Evolutionary conservation across 1,140 invertebrate genomes (phyloP), one percentile per base, ranked within the genome.

Genomic region (Hormaphis cornu): DNA sequence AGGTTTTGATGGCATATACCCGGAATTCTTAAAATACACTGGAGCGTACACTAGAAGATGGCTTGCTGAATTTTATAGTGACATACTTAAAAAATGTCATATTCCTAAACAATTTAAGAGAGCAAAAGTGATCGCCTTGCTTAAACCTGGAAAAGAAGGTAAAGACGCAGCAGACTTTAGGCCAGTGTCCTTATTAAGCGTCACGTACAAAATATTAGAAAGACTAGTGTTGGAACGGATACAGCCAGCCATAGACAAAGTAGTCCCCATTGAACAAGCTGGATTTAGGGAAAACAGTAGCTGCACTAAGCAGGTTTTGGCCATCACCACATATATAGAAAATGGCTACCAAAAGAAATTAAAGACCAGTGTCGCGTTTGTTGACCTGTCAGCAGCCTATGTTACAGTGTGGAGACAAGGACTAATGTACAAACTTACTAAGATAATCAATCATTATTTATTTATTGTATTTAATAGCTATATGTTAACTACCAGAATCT

Each of bases 181-280:
- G 7, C 54, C 54, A 16, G 35, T 58, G n/a, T 8, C 54, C 12
- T 33, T 58, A 7, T 33, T 58, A 7, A 58, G n/a, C n/a, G 8
- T 6, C 8, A 16, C 35, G 6, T 58, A 58, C n/a, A 58, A 58
- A 58, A 24, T 58, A 6, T 26, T 58, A n/a, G 54, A 58, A 24
- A 58, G 54, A 58, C 8, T 58, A 9, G 16, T 58, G 16, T 37
- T 37, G 16, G 40, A 63, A 20, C 9, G 33, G n/a, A 40, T 63
- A n/a, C 33, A 37, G 20, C 30, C 7, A 16, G 40, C 33, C 20
- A 37, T 63, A 35, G 33, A 37, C 30, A 37, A 63, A 14, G 33
- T 20, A n/a, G 40, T 63, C 4, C 58, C 58, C 4, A 63, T 63
- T 52, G 3, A 77, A 69, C 58, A 63, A 40, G 58, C 58, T 12